phyloP scores from a whole-genome alignment of 1,140 invertebrate genomes.

The Dendrolimus kikuchii region DNA sequence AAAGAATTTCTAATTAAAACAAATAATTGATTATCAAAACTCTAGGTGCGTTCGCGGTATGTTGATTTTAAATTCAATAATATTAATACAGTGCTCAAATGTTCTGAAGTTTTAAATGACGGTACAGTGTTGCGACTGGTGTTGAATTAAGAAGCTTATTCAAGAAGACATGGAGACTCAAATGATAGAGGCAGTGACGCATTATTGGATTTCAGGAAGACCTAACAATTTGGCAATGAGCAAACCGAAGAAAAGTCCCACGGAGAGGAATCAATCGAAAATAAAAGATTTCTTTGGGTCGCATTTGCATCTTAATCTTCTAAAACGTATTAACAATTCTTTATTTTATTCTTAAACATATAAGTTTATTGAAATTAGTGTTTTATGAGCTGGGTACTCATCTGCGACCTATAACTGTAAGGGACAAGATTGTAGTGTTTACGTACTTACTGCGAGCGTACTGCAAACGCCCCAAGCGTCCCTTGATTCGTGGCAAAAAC shows the following conservation, averaged over 20 bases:
- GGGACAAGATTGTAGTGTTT: too few species aligned
- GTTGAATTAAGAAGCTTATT: neutral
- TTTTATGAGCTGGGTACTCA: neutral
- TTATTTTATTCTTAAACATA: neutral
- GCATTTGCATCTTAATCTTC: slow-evolving; percentile 17
- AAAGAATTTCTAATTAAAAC: too few species aligned
- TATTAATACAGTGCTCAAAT: too few species aligned
- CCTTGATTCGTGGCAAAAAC: too few species aligned
- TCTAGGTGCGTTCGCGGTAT: too few species aligned
- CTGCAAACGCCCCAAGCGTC: too few species aligned
- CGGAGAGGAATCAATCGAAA: slow-evolving; percentile 30
- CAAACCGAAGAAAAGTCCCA: slow-evolving; percentile 27
- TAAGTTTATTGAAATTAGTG: too few species aligned
- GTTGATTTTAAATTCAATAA: too few species aligned
- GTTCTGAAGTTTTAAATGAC: neutral
- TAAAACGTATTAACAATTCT: slow-evolving; percentile 25
- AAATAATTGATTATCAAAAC: too few species aligned
- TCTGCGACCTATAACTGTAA: too few species aligned
- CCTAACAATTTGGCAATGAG: slow-evolving; percentile 17
- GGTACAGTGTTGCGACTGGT: too few species aligned
- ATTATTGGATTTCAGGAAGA: slow-evolving; percentile 16
- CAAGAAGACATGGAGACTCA: slow-evolving; percentile 26
- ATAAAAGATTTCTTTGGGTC: slow-evolving; percentile 41
- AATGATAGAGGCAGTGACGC: slow-evolving; percentile 20
- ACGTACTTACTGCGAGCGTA: too few species aligned